A percentile compares a stretch with the other conserved stretches of the same genome.
phyloP scores from a whole-genome alignment of 2,888 invertebrate species.

The Drosophila monieri region DNA sequence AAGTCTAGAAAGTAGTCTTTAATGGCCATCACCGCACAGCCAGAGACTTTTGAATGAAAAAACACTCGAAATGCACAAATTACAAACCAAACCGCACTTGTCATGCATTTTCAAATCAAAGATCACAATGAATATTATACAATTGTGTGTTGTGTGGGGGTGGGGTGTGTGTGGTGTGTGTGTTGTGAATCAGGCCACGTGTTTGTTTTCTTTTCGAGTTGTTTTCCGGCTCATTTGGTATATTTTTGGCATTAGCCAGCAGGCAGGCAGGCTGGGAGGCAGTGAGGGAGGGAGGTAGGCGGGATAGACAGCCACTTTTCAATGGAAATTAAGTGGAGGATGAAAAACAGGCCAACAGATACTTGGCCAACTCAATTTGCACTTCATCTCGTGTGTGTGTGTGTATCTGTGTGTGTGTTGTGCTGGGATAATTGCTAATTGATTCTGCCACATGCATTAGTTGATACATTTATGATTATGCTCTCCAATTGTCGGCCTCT shows the following conservation, averaged over 20 bases:
- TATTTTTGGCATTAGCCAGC: slow-evolving; percentile 39
- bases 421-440: slow-evolving; percentile 70
- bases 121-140: neutral
- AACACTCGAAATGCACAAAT: slow-evolving; percentile 11
- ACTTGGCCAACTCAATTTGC: slow-evolving; percentile 66
- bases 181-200: slow-evolving; percentile 9
- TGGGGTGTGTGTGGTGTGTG: neutral
- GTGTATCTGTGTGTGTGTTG: neutral
- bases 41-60: neutral
- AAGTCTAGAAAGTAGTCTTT: neutral
- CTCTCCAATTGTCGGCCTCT: slow-evolving; percentile 56
- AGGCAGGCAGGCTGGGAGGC: slow-evolving; percentile 9
- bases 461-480: slow-evolving; percentile 73
- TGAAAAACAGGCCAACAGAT: slow-evolving; percentile 47
- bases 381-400: slow-evolving; percentile 60
- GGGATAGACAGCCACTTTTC: slow-evolving; percentile 33
- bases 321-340: slow-evolving; percentile 68
- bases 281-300: too few relatives aligned
- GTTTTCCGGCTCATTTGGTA: slow-evolving; percentile 26
- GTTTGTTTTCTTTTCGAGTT: slow-evolving; percentile 33
- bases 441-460: slow-evolving; percentile 72
- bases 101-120: neutral
- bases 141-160: too few relatives aligned
- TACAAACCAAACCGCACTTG: slow-evolving; percentile 16
- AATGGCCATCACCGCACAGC: neutral